Evolutionary conservation across 2,797 vertebrate species (phyloP).

Genomic region (Galago senegalensis): DNA sequence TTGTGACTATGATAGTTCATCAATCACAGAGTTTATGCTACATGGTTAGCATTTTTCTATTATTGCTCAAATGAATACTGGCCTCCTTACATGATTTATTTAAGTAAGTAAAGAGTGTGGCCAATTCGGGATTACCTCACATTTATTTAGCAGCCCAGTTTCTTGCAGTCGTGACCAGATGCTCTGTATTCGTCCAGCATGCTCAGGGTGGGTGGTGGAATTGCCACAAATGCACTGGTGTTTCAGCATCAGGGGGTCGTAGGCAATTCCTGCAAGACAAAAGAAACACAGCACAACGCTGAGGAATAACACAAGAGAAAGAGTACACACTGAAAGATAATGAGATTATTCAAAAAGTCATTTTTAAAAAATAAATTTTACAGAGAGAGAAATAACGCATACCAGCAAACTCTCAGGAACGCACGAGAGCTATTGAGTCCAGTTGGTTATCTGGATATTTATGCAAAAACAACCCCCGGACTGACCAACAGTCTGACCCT

Average conservation of each 20-base stretch:
- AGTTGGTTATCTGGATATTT: background rate
- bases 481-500: background rate
- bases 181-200: slow-evolving; percentile 92
- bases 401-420: background rate
- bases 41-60: slow-evolving; percentile 70
- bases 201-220: slow-evolving; percentile 90
- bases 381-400: background rate
- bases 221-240: slow-evolving; percentile 92
- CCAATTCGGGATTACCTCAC: slow-evolving; percentile 90
- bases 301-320: background rate
- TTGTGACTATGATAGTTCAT: background rate
- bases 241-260: slow-evolving; percentile 92
- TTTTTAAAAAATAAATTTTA: background rate
- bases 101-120: slow-evolving; percentile 80
- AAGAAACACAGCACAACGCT: slow-evolving; percentile 12
- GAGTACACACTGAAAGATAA: background rate
- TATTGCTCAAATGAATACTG: slow-evolving; percentile 51
- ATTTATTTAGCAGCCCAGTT: slow-evolving; percentile 91
- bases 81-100: slow-evolving; percentile 79
- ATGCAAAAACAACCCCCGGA: background rate
- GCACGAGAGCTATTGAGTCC: background rate
- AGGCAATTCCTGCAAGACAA: slow-evolving; percentile 88
- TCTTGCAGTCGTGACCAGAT: slow-evolving; percentile 93
- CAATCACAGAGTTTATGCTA: slow-evolving; percentile 42
- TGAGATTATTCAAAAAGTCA: background rate